Percentiles rank a stretch among this genome's conserved stretches.
Evolutionary conservation across 92 coral and sea anemone species (phyloP).

Genomic region (Epizoanthus scotinus): DNA sequence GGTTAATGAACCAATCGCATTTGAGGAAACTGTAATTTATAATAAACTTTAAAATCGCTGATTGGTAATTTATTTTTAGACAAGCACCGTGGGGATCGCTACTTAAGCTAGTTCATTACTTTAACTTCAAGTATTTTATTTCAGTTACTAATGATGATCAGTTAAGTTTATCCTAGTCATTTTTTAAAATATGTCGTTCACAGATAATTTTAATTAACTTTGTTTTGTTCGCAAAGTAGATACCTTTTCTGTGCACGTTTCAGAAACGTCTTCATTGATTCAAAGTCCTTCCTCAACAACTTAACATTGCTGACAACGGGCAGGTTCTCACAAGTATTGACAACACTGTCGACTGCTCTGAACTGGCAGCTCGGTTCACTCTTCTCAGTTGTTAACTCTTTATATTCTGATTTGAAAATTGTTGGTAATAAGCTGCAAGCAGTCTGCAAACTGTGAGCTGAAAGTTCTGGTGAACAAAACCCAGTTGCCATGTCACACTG

Average conservation of each 20-base stretch:
- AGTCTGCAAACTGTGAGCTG: slow-evolving; percentile 45
- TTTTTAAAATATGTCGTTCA: too few relatives aligned
- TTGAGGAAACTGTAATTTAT: too few relatives aligned
- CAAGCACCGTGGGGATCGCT: too few relatives aligned
- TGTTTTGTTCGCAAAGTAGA: not conserved
- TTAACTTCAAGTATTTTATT: too few relatives aligned
- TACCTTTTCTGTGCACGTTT: not conserved
- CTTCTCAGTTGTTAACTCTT: not conserved
- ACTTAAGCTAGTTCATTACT: too few relatives aligned
- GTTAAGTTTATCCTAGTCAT: too few relatives aligned
- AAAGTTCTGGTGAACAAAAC: slow-evolving; percentile 37
- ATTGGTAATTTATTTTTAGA: too few relatives aligned
- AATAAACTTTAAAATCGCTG: too few relatives aligned
- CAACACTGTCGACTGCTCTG: not conserved
- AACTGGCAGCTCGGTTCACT: not conserved
- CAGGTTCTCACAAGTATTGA: not conserved
- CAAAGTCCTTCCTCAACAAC: not conserved
- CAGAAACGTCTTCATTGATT: not conserved
- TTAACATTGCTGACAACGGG: not conserved
- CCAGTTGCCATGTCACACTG: slow-evolving; percentile 44
- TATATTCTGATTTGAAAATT: not conserved
- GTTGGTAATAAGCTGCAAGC: slow-evolving; percentile 22
- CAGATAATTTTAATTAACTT: not conserved
- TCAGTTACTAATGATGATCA: too few relatives aligned
- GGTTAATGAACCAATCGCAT: too few relatives aligned